Evolutionary conservation across 2,888 invertebrate genomes (phyloP).

Genomic region (Apamea epomidion): DNA sequence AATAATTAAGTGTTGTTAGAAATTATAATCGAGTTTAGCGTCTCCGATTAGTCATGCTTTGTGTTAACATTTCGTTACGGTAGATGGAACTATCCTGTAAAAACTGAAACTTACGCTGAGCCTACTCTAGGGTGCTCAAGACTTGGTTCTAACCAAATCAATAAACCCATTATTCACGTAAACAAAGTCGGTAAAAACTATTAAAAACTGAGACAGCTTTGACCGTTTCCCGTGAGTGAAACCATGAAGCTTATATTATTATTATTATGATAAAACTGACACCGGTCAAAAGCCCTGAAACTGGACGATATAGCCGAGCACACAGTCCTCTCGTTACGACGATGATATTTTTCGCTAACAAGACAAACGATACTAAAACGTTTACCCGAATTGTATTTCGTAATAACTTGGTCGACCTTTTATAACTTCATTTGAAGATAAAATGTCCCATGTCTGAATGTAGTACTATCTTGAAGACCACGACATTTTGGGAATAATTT

Average conservation of each 20-base stretch:
- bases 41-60: not conserved
- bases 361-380: constrained; percentile 54
- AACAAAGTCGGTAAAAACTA: not conserved
- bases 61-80: constrained; percentile 1
- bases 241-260: constrained; percentile 23
- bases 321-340: constrained; percentile 61
- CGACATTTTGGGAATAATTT: not conserved
- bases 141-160: not conserved
- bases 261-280: constrained; percentile 30
- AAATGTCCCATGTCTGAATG: not conserved
- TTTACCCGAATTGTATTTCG: constrained; percentile 52
- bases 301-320: constrained; percentile 8
- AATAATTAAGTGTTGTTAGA: constrained; percentile 23
- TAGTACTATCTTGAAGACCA: not conserved
- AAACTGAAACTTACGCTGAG: not conserved
- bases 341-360: constrained; percentile 54
- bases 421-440: constrained; percentile 19
- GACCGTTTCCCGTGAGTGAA: constrained; percentile 4
- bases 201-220: not conserved
- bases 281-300: constrained; percentile 29
- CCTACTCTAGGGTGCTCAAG: not conserved
- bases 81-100: not conserved
- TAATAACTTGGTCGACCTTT: constrained; percentile 40
- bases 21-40: constrained; percentile 2
- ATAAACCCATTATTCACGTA: not conserved